A percentile compares a stretch with the other conserved stretches of the same genome.
These are phyloP conservation scores for Epiblema foenella DNA, from an alignment of 2,888 invertebrate species.

Conservation along the genomic window DNA sequence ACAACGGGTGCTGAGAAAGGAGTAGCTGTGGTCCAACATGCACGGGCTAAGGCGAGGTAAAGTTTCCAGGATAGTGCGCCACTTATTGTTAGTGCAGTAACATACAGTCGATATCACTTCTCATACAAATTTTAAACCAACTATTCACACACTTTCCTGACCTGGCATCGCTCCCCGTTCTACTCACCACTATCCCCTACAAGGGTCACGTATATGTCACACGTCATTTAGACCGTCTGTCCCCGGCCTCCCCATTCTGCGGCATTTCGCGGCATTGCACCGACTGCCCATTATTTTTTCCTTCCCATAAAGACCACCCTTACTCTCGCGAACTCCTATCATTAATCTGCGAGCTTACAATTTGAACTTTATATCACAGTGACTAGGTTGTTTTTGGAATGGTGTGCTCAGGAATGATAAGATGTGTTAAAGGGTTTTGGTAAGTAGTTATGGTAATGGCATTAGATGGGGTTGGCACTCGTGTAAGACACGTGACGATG, in stretches of 20 bases:
- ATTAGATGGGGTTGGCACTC: constrained; percentile 33
- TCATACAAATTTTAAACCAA: background rate
- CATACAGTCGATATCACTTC: background rate
- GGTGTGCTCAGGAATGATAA: background rate
- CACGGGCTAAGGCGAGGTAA: too few species aligned
- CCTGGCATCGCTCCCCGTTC: constrained; percentile 17
- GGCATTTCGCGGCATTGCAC: constrained; percentile 41
- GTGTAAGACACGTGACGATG: constrained; percentile 35
- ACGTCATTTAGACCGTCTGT: constrained; percentile 83
- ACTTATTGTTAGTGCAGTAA: background rate
- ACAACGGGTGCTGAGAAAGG: too few species aligned
- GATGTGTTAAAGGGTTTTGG: background rate
- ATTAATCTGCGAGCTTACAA: background rate
- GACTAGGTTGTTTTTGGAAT: background rate
- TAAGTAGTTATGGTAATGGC: constrained; percentile 39
- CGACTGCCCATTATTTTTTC: constrained; percentile 42
- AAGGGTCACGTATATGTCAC: constrained; percentile 78
- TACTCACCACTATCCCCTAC: constrained; percentile 35
- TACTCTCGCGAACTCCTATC: constrained; percentile 3
- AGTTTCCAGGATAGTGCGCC: too few species aligned
- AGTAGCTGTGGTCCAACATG: too few species aligned
- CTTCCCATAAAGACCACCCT: constrained; percentile 30
- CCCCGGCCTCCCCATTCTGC: constrained; percentile 76
- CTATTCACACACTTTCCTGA: background rate
- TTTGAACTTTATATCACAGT: background rate